phyloP scores from a whole-genome alignment of 2,888 invertebrate species.

The Hirtodrosophila confusa region DNA sequence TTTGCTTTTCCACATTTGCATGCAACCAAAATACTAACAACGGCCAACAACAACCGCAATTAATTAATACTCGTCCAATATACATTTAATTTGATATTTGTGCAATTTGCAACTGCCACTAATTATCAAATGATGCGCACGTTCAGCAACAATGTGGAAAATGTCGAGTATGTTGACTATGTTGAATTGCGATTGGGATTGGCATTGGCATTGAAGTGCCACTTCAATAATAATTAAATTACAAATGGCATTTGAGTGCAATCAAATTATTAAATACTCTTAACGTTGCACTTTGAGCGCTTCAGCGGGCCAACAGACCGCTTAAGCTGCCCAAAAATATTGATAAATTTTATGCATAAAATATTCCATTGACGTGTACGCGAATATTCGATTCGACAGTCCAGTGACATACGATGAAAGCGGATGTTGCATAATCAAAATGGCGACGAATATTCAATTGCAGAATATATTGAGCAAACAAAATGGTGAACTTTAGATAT shows the following conservation, averaged over 20 bases:
- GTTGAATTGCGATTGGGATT: background rate
- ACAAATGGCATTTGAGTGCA: conserved; percentile 52
- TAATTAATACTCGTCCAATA: conserved; percentile 44
- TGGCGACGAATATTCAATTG: conserved; percentile 27
- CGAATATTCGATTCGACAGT: conserved; percentile 36
- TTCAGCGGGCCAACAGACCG: background rate
- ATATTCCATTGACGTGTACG: conserved; percentile 35
- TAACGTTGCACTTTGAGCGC: conserved; percentile 11
- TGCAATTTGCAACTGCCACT: conserved; percentile 25
- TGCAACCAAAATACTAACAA: conserved; percentile 14
- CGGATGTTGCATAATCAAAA: conserved; percentile 12
- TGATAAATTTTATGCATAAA: conserved; percentile 30
- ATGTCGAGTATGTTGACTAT: conserved; percentile 14
- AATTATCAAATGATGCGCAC: conserved; percentile 60
- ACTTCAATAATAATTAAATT: conserved; percentile 62
- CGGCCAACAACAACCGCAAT: conserved; percentile 13
- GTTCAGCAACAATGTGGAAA: conserved; percentile 27
- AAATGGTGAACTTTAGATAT: conserved; percentile 2
- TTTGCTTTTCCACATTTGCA: conserved; percentile 39
- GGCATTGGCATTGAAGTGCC: conserved; percentile 8
- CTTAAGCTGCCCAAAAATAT: conserved; percentile 20
- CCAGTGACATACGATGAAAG: conserved; percentile 10
- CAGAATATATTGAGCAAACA: background rate
- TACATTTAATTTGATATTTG: conserved; percentile 16
- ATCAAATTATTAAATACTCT: conserved; percentile 54